These are phyloP conservation scores for Steinernema khuongi DNA, from an alignment of 1,140 invertebrate species.

Conservation along the genomic window DNA sequence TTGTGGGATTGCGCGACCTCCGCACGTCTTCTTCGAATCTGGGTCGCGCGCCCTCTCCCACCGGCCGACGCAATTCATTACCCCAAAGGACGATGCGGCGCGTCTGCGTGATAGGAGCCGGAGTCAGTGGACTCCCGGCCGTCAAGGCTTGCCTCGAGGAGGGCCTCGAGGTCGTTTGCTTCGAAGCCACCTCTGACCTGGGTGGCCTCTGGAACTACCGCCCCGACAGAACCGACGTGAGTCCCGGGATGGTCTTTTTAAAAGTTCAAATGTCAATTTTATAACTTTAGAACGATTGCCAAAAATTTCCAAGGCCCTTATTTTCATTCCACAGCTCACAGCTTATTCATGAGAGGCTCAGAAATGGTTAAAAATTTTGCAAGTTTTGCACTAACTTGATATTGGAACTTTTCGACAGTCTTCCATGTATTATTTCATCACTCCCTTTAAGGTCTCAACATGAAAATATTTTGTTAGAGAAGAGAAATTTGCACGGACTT, in stretches of 20 bases:
- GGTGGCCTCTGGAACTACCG: slow-evolving; percentile 65
- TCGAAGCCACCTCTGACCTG: slow-evolving; percentile 61
- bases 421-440: too few relatives aligned
- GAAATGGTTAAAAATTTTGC: too few relatives aligned
- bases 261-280: slow-evolving; percentile 30
- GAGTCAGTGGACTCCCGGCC: slow-evolving; percentile 61
- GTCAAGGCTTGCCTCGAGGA: slow-evolving; percentile 63
- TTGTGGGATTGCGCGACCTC: not conserved
- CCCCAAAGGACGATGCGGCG: slow-evolving; percentile 8
- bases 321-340: too few relatives aligned
- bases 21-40: not conserved
- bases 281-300: not conserved
- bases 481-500: too few relatives aligned
- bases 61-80: slow-evolving; percentile 3
- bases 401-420: too few relatives aligned
- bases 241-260: not conserved
- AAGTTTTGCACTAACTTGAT: too few relatives aligned
- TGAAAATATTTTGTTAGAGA: too few relatives aligned
- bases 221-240: slow-evolving; percentile 43
- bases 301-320: too few relatives aligned
- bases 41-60: not conserved
- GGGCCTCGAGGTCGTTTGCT: slow-evolving; percentile 61
- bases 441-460: too few relatives aligned
- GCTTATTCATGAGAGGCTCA: too few relatives aligned
- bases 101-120: slow-evolving; percentile 62